Base-by-base conservation (phyloP, 1,140 invertebrate species). In the Copidosoma floridanum region DNA sequence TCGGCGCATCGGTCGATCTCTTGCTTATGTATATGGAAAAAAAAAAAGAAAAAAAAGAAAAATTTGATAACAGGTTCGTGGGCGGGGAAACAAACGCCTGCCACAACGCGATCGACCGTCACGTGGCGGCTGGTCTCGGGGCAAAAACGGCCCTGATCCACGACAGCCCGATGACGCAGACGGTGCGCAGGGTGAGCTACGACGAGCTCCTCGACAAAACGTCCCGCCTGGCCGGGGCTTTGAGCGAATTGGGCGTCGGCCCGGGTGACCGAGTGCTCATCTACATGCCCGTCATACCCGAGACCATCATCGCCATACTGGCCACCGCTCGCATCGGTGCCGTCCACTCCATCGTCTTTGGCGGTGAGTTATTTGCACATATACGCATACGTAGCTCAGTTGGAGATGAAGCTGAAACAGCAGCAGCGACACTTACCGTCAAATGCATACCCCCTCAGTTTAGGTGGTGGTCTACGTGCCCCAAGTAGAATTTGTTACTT, bases 61-160 rank as follows among this genome's bases (percentile, higher is more conserved):
- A n/a, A n/a, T n/a, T n/a, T n/a, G n/a, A n/a, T n/a, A n/a, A 32
- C 56, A 91, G 90, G 89, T 95, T 91, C 82, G 86, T 89, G 1
- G 94, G 92, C 2, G 94, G 94, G 4, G 89, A 96, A 80, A 74
- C 96, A 68, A 97, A 95, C 66, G 92, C 93, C 1, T 95, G 93
- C 74, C 92, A 95, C 82, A 97, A 97, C 79, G 90, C 93, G 1
- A 79, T 97, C 2, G 95, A 98, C 74, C 83, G 94, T 6, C 95
- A 97, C 80, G 90, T 97, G 1, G 82, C 84, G 12, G 85, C 84
- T 0, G 94, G 93, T 1, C 81, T 84, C 6, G 94, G 93, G 0
- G 84, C 88, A 2, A 87, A 90, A 73, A 76, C 87, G 1, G 94
- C 94, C 0, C 77, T 98, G 3, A 92, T 97, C 37, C 89, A 96